Evolutionary conservation across 2,113 vertebrate genomes (phyloP), one percentile per base, ranked within the genome.

Genomic region (Illadopsis cleaveri): DNA sequence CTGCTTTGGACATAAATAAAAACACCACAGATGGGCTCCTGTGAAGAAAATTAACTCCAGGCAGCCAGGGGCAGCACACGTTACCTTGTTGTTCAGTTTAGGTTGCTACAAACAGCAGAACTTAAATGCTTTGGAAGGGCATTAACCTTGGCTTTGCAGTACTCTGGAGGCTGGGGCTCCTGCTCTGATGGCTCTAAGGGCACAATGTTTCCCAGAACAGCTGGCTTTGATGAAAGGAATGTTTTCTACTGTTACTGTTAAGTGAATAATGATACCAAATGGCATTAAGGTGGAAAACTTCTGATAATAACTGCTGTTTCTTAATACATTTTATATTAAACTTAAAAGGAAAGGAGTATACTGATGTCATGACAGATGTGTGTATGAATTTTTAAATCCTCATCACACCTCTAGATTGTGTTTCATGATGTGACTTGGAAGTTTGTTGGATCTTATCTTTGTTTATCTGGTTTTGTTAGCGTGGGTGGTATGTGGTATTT

Each of bases 11-110:
- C 72, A 53, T 22, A 40, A 27, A 37, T 40, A 19, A 44, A 56
- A 76, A 21, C 35, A 51, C 5, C 3, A 6, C 27, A 19, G 54
- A 12, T 37, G 68, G 61, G 30, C 47, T 88, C 48, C 54, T 27
- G 0, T 37, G 54, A 28, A 17, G 37, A 53, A 54, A 53, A 50
- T n/a, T 3, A 53, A 25, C 56, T 69, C 21, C 19, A 48, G 4
- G 33, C 53, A 64, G 57, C 8, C 58, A 51, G 50, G 56, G 58
- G 14, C 58, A 81, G 58, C 31, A 17, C 0, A 0, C 4, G 3
- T 66, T 78, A 21, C 51, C 21, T 82, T 70, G 45, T 56, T 81
- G 38, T 82, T 80, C 35, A 11, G 33, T 8, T 75, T 25, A 11
- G 0, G 0, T 47, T 66, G 65, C 53, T 81, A n/a, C 18, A 13